A percentile compares a stretch with the other conserved stretches of the same genome.
These are phyloP conservation scores for Cheirogaleus major DNA, from an alignment of 2,797 vertebrate species.

Conservation along the genomic window DNA sequence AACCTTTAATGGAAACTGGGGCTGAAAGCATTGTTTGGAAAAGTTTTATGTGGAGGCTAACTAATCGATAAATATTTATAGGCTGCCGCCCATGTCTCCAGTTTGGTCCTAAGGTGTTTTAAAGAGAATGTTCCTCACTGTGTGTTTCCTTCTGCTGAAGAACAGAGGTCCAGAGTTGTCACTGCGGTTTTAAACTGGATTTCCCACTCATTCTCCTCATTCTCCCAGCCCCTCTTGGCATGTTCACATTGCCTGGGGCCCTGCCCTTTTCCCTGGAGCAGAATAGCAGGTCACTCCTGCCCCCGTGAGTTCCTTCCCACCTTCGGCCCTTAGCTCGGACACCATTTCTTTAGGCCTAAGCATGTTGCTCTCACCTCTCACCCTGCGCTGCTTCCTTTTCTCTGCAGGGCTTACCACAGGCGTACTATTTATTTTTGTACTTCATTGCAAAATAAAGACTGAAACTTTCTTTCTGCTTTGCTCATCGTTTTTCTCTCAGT, in stretches of 20 bases:
- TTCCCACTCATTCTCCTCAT: background rate
- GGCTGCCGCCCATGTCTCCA: rapidly evolving
- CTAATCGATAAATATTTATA: background rate
- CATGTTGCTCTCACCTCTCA: rapidly evolving
- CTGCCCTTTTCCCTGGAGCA: background rate
- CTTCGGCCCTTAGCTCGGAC: background rate
- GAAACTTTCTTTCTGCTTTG: background rate
- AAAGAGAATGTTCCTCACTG: background rate
- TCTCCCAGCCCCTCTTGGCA: rapidly evolving
- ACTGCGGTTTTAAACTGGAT: background rate
- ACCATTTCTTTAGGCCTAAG: background rate
- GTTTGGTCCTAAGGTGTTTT: background rate
- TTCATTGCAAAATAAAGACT: background rate
- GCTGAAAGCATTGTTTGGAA: background rate
- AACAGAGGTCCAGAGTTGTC: background rate
- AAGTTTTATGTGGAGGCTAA: background rate
- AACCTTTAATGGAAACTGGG: background rate
- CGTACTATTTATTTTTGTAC: background rate
- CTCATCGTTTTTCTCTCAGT: too few species aligned
- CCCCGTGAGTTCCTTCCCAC: rapidly evolving
- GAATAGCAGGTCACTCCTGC: background rate
- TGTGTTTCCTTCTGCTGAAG: background rate
- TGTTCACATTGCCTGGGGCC: rapidly evolving
- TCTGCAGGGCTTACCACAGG: too few species aligned
- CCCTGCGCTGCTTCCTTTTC: rapidly evolving